Evolutionary conservation across 2,113 vertebrate genomes (phyloP), one percentile per base, ranked within the genome.

Genomic region (Pelvicachromis taeniatus): DNA sequence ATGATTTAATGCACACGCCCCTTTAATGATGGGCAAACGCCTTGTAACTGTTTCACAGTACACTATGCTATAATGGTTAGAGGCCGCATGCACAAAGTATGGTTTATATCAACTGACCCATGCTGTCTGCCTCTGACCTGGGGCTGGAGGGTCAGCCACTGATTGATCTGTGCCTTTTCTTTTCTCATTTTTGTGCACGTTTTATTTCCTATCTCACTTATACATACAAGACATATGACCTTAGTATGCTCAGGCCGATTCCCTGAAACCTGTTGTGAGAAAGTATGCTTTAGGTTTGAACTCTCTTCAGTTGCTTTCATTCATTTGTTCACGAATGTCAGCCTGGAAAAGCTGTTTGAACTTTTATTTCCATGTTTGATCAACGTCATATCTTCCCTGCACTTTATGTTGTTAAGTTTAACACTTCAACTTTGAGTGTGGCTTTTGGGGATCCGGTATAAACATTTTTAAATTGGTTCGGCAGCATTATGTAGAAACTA

Each of bases 111-210:
- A 87, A 54, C 35, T 52, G n/a, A 65, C 38, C 54, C 54, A 13
- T 61, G 80, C 78, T 85, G 70, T 86, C 79, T 85, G 73, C 42
- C 75, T 77, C 55, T 86, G 86, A 90, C 85, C 85, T 75, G 26
- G 31, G 68, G 19, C 12, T 17, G 21, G n/a, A 21, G 56, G 85
- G 38, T 87, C 68, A 82, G 48, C 33, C 68, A 23, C 61, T 54
- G 52, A 55, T 77, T 26, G 29, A 80, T 52, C n/a, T 80, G 53
- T 52, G 45, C 16, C 73, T 84, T 73, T 70, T 68, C 53, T 77
- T 75, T 53, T 79, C n/a, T 48, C 14, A 1, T 6, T 23, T 40
- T 50, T 75, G 10, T 29, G 42, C 10, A 56, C 3, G 8, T 77
- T 59, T 82, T 23, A 10, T 58, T 50, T 58, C 40, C 3, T 82